Percentiles rank a stretch among this genome's conserved stretches.
Evolutionary conservation across 1,140 invertebrate species (phyloP).

Genomic region (Brachionus asplanchnoidis): DNA sequence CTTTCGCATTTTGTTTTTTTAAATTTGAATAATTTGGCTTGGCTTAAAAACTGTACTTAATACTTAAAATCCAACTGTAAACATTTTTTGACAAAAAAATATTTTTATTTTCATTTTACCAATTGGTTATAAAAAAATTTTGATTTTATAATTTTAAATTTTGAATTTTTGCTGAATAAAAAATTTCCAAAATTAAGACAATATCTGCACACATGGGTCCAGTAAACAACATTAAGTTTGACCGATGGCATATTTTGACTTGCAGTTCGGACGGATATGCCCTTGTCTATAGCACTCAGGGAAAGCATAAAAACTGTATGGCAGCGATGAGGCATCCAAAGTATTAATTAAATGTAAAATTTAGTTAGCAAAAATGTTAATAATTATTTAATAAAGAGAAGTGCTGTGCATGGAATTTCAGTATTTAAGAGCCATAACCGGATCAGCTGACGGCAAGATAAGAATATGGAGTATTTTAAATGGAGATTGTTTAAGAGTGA

Average conservation of each 20-base stretch:
- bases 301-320: conserved; percentile 51
- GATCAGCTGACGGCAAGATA: conserved; percentile 54
- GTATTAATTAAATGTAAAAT: conserved; percentile 44
- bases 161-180: background rate
- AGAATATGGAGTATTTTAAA: conserved; percentile 57
- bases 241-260: conserved; percentile 55
- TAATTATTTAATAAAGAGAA: conserved; percentile 45
- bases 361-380: too few species aligned
- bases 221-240: conserved; percentile 54
- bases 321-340: conserved; percentile 53
- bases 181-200: conserved; percentile 44
- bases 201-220: conserved; percentile 51
- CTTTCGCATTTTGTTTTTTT: too few species aligned
- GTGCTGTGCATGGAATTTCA: conserved; percentile 55
- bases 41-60: too few species aligned
- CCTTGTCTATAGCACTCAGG: conserved; percentile 52
- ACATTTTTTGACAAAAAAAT: too few species aligned
- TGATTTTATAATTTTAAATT: too few species aligned
- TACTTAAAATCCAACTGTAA: too few species aligned
- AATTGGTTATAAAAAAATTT: too few species aligned
- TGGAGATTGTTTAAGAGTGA: conserved; percentile 55
- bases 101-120: too few species aligned
- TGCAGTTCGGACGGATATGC: conserved; percentile 55
- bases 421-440: conserved; percentile 55
- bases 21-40: too few species aligned